Evolutionary conservation across 1,140 invertebrate species (phyloP).

Genomic region (Camponotus vicinus): DNA sequence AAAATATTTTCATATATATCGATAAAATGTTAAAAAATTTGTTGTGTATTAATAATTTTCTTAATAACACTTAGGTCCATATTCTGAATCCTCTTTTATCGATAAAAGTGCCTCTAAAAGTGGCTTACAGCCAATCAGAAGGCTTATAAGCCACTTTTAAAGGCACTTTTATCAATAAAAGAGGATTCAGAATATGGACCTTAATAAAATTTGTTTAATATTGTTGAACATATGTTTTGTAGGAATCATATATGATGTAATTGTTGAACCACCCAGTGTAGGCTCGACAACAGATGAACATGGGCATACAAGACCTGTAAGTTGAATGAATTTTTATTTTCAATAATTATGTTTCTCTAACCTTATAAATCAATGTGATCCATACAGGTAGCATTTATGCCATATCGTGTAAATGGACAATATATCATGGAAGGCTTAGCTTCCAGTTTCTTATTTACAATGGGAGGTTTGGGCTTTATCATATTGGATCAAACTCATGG

Average conservation of each 20-base stretch:
- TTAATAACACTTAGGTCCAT: slow-evolving; percentile 7
- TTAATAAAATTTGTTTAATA: slow-evolving; percentile 2
- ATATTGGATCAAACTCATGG: slow-evolving; percentile 98
- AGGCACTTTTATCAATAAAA: too few relatives aligned
- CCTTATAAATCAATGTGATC: slow-evolving; percentile 7
- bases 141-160: too few relatives aligned
- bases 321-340: slow-evolving; percentile 54
- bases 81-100: too few relatives aligned
- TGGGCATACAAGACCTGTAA: slow-evolving; percentile 96
- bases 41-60: slow-evolving; percentile 29
- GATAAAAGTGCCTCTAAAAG: too few relatives aligned
- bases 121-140: too few relatives aligned
- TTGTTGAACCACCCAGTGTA: slow-evolving; percentile 98
- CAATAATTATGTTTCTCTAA: slow-evolving; percentile 7
- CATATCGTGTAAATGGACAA: slow-evolving; percentile 98
- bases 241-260: slow-evolving; percentile 99
- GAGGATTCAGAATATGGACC: too few relatives aligned
- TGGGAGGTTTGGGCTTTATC: slow-evolving; percentile 98
- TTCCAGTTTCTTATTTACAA: slow-evolving; percentile 97
- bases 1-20: neutral
- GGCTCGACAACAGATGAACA: slow-evolving; percentile 99
- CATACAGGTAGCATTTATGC: slow-evolving; percentile 97
- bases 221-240: slow-evolving; percentile 77
- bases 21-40: neutral
- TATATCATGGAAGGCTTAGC: slow-evolving; percentile 99